Evolutionary conservation across 2,888 invertebrate genomes (phyloP).

Genomic region (Frankliniella intonsa): DNA sequence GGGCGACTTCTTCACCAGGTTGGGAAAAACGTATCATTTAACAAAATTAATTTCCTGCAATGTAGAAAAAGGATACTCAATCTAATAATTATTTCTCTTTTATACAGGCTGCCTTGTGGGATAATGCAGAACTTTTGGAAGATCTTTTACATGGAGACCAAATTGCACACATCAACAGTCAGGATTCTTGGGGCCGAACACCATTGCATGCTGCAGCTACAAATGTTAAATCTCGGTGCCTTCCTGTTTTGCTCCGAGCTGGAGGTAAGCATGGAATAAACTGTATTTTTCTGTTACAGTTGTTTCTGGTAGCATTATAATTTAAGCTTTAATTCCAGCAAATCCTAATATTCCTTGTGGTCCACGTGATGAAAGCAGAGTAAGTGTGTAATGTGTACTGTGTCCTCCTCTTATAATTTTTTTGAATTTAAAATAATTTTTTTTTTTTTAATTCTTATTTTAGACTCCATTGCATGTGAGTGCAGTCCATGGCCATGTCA

Average conservation of each 20-base stretch:
- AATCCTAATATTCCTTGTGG: slow-evolving; percentile 65
- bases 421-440: neutral
- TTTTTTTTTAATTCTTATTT: slow-evolving; percentile 37
- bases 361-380: slow-evolving; percentile 62
- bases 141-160: slow-evolving; percentile 70
- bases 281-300: no score
- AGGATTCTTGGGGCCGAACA: slow-evolving; percentile 69
- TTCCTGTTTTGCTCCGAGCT: slow-evolving; percentile 64
- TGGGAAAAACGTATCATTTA: slow-evolving; percentile 29
- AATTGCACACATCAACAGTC: slow-evolving; percentile 59
- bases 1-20: slow-evolving; percentile 51
- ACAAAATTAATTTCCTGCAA: slow-evolving; percentile 9
- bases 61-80: slow-evolving; percentile 22
- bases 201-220: slow-evolving; percentile 80
- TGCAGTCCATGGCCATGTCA: slow-evolving; percentile 71
- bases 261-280: slow-evolving; percentile 49
- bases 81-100: slow-evolving; percentile 27
- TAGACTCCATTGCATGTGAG: slow-evolving; percentile 78
- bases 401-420: slow-evolving; percentile 29
- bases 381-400: slow-evolving; percentile 42
- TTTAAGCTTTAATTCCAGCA: slow-evolving; percentile 46
- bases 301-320: neutral
- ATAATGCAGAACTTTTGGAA: slow-evolving; percentile 77
- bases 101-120: slow-evolving; percentile 74
- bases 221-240: slow-evolving; percentile 69